These are phyloP conservation scores for Ramphastos sulfuratus DNA, from an alignment of 2,113 vertebrate genomes.

Conservation along the genomic window DNA sequence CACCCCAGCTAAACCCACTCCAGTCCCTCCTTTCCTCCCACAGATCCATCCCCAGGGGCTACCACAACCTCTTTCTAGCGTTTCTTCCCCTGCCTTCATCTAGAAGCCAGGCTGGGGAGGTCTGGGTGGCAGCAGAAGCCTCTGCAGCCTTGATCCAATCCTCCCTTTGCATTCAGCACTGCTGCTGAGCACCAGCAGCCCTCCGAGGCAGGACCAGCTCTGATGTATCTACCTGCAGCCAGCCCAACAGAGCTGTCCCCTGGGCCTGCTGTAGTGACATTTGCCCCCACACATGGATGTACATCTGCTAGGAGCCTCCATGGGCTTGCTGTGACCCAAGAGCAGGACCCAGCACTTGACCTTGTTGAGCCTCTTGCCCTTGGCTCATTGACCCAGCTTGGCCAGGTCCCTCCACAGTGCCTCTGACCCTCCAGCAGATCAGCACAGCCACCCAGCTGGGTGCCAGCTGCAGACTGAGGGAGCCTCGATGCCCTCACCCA, in stretches of 20 bases:
- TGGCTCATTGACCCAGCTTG: no score
- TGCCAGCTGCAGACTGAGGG: no score
- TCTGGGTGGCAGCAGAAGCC: not conserved
- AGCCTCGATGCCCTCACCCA: no score
- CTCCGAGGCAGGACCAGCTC: not conserved
- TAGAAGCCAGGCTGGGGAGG: accelerated
- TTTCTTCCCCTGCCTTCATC: not conserved
- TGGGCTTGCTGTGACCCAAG: no score
- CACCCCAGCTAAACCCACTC: not conserved
- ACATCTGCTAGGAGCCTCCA: no score
- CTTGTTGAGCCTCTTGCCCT: no score
- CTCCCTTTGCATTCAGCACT: accelerated
- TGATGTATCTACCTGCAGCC: not conserved
- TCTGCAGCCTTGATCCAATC: accelerated
- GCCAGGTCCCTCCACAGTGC: no score
- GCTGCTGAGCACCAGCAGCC: not conserved
- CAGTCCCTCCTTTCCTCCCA: not conserved
- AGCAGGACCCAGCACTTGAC: no score
- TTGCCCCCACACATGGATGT: not conserved
- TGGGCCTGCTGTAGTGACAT: accelerated
- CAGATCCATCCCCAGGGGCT: not conserved
- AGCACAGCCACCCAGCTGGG: no score
- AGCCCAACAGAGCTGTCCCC: not conserved
- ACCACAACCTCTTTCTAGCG: accelerated
- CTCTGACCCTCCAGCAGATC: no score